phyloP scores from a whole-genome alignment of 2,888 invertebrate genomes.

The Eilema griseolum region DNA sequence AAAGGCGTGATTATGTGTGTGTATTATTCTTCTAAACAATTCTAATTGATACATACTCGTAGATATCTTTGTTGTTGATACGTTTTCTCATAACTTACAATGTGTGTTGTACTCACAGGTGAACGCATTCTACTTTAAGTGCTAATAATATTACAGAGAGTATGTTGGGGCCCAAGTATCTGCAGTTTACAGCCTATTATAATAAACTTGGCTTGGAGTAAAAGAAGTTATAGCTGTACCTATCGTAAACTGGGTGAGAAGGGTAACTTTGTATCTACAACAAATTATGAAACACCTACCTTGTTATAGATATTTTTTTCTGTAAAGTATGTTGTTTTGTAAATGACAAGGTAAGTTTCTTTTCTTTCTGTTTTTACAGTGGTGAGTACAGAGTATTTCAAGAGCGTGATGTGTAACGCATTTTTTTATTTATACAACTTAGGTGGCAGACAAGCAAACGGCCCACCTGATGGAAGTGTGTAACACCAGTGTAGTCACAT shows the following conservation, averaged over 20 bases:
- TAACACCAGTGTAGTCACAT: no score
- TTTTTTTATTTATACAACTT: no score
- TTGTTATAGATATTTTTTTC: neutral
- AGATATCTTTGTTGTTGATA: neutral
- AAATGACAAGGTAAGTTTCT: neutral
- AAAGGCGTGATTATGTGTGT: no score
- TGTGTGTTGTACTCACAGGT: neutral
- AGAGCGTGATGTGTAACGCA: no score
- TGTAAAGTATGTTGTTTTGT: neutral
- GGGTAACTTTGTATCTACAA: constrained; percentile 13
- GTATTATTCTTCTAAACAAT: no score
- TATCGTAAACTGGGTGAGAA: constrained; percentile 22
- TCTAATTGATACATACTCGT: no score
- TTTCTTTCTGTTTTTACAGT: neutral
- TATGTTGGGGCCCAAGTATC: constrained; percentile 6
- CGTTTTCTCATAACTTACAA: neutral
- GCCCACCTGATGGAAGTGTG: no score
- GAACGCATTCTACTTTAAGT: constrained; percentile 7
- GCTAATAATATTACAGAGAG: constrained; percentile 11
- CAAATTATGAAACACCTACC: constrained; percentile 8
- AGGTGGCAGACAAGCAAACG: no score
- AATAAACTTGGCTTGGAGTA: constrained; percentile 18
- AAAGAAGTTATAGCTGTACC: constrained; percentile 20
- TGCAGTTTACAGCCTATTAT: constrained; percentile 23
- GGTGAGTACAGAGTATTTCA: no score